Percentiles rank a stretch among this genome's conserved stretches.
Evolutionary conservation across 2,888 invertebrate species (phyloP).

Genomic region (Acrobasis repandana): DNA sequence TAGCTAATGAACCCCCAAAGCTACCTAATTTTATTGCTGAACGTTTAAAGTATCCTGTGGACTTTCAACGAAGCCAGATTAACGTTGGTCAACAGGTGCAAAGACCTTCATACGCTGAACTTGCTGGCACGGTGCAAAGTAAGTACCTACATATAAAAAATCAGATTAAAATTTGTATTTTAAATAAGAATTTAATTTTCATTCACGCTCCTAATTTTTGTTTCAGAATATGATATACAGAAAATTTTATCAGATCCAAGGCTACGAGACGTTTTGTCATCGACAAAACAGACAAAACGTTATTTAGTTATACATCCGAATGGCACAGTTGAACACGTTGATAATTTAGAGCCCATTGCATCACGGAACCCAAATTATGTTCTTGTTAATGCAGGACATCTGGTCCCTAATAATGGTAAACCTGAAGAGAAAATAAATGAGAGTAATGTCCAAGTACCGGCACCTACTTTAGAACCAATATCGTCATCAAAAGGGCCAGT

Average conservation of each 20-base stretch:
- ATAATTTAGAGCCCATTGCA: constrained; percentile 40
- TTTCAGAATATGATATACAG: constrained; percentile 24
- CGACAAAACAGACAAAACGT: constrained; percentile 37
- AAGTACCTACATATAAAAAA: background rate
- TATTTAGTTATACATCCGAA: constrained; percentile 51
- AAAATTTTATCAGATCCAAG: constrained; percentile 20
- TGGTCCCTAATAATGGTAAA: constrained; percentile 14
- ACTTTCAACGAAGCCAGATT: background rate
- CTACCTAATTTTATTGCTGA: background rate
- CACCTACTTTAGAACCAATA: background rate
- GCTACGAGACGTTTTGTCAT: constrained; percentile 32
- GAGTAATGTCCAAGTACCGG: background rate
- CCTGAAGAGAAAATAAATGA: background rate
- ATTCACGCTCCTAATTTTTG: too few species aligned
- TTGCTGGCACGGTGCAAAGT: background rate
- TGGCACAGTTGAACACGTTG: constrained; percentile 49
- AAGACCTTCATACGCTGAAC: background rate
- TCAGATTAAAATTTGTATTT: background rate
- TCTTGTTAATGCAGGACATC: constrained; percentile 34
- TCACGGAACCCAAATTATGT: constrained; percentile 42
- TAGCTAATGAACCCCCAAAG: background rate
- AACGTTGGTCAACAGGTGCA: background rate
- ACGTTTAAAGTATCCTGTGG: background rate
- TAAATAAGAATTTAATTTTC: too few species aligned
- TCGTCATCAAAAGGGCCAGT: background rate